Base-by-base conservation (phyloP, 64 coral and sea anemone genomes). In the Stichodactyla helianthus region DNA sequence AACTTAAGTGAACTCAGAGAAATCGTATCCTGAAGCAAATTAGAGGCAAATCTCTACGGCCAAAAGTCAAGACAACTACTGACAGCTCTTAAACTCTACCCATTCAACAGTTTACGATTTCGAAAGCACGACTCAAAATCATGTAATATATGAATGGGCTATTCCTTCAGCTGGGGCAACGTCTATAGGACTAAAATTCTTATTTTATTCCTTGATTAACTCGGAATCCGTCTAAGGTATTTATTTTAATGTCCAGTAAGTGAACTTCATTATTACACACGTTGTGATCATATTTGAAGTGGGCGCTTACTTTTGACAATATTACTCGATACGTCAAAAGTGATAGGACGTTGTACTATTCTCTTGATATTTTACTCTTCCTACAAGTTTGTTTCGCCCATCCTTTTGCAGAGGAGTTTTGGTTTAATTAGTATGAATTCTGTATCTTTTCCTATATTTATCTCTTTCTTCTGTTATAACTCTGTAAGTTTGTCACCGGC, bases 51-150 rank as follows among this genome's bases (percentile, higher is more conserved):
- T 74, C 4, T 74, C 68, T 27, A 27, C 25, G 68, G 26, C 68
- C 68, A 74, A 74, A 74, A 74, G 68, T 74, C 68, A 74, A 74
- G 68, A 74, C 27, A 27, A 31, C 11, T 74, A 74, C n/a, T 74
- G 68, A 74, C 68, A 74, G 68, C 25, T 74, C 68, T 74, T n/a
- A 74, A 74, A 19, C 10, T 74, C 25, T 74, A 74, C 25, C 68
- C 22, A 74, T 74, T 74, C 6, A 74, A 74, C 68, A 74, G 25
- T 74, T 74, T 74, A 74, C 25, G 25, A 74, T 74, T 74, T 74
- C 68, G 63, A 74, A 74, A 74, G 68, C 22, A 11, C 25, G 12
- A 14, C 25, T 26, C 25, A 9, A 27, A 31, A 65, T 22, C 7
- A 65, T 18, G 19, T n/a, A 65, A n/a, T 7, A 20, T n/a, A 20